Conservation (phyloP, 2,888 invertebrate species). For the Folsomia manolachei region DNA sequence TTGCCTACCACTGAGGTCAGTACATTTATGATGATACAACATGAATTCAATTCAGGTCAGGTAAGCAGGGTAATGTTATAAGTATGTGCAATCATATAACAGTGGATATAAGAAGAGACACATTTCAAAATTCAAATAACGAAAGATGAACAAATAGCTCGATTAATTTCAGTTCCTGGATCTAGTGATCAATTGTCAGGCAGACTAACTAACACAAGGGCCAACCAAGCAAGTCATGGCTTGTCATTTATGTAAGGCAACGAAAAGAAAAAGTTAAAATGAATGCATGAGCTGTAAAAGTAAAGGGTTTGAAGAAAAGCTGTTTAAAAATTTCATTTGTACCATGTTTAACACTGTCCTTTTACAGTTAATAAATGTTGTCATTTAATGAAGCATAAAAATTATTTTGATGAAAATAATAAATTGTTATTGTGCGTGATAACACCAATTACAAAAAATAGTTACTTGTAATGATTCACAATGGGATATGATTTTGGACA, state of each 20-base stretch:
- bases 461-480: no score
- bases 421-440: not conserved
- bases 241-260: not conserved
- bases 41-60: no score
- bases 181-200: not conserved
- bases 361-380: not conserved
- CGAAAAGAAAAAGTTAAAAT: not conserved
- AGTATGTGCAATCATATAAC: no score
- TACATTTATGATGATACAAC: no score
- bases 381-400: not conserved
- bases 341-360: not conserved
- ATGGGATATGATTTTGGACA: no score
- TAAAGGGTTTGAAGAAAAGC: not conserved
- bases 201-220: not conserved
- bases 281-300: not conserved
- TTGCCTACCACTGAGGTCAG: no score
- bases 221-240: no score
- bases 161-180: not conserved
- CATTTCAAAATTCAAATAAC: not conserved
- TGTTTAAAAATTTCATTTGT: not conserved
- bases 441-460: not conserved
- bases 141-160: not conserved
- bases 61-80: no score
- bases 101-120: no score
- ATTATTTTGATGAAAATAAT: not conserved